These are phyloP conservation scores for Nomada fucata DNA, from an alignment of 2,888 invertebrate genomes.

Conservation along the genomic window DNA sequence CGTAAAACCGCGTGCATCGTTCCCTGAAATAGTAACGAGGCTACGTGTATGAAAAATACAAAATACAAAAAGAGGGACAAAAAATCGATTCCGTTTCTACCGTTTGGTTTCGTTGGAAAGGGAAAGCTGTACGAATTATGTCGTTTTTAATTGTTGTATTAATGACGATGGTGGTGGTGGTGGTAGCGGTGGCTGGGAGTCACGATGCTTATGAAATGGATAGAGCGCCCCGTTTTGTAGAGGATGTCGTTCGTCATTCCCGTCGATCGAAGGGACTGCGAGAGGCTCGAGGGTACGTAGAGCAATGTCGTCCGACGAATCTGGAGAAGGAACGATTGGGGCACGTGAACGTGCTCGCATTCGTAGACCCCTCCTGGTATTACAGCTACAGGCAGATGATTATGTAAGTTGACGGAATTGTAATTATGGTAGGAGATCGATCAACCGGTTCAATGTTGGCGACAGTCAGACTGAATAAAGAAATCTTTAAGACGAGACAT, in stretches of 20 bases:
- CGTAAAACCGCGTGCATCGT: too few relatives aligned
- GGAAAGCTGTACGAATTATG: constrained; percentile 41
- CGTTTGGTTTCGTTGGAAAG: not conserved
- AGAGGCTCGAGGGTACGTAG: constrained; percentile 55
- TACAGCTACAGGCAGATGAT: constrained; percentile 79
- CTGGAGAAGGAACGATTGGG: constrained; percentile 72
- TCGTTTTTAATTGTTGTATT: constrained; percentile 28
- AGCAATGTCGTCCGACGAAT: constrained; percentile 74
- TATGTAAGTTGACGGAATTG: constrained; percentile 73
- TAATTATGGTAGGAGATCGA: not conserved
- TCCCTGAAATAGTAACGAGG: not conserved
- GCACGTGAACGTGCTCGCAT: constrained; percentile 77
- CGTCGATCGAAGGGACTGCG: constrained; percentile 6
- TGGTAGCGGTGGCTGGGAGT: not conserved
- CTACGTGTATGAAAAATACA: too few relatives aligned
- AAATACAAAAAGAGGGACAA: too few relatives aligned
- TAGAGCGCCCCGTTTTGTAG: not conserved
- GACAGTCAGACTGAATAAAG: too few relatives aligned
- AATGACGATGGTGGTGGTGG: not conserved
- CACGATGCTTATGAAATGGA: not conserved
- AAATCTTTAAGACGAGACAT: too few relatives aligned
- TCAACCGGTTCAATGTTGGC: too few relatives aligned
- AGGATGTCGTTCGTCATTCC: not conserved
- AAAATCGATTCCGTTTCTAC: not conserved
- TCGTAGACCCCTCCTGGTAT: constrained; percentile 78